Conservation (phyloP, 1,140 invertebrate species). For the Bombus haemorrhoidalis region DNA sequence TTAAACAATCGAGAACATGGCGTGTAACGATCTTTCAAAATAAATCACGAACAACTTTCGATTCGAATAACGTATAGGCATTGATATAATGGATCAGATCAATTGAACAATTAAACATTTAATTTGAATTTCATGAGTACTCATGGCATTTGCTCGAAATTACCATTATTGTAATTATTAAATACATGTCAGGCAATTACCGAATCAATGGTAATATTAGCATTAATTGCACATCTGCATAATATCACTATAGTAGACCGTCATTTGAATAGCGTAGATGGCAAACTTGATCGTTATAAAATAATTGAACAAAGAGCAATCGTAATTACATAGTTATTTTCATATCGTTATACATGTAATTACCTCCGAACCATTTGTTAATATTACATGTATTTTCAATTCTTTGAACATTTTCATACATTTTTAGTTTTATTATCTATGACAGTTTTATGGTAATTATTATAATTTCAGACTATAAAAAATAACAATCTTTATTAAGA, state of each 20-base stretch:
- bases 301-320: not conserved
- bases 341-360: not conserved
- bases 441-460: too few species aligned
- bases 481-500: too few species aligned
- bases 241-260: not conserved
- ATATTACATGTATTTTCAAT: not conserved
- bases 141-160: not conserved
- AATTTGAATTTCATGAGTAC: constrained; percentile 22
- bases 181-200: constrained; percentile 22
- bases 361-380: not conserved
- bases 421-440: too few species aligned
- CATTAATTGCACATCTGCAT: constrained; percentile 10
- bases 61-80: not conserved
- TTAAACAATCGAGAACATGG: not conserved
- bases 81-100: constrained; percentile 6
- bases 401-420: not conserved
- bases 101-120: constrained; percentile 7
- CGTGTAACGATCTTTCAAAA: not conserved
- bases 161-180: constrained; percentile 42
- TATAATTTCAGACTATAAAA: too few species aligned
- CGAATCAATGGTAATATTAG: constrained; percentile 27
- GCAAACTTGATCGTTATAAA: not conserved
- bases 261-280: not conserved
- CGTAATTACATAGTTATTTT: not conserved
- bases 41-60: constrained; percentile 7